These are phyloP conservation scores for Pimpla rufipes DNA, from an alignment of 2,888 invertebrate genomes.

Conservation along the genomic window DNA sequence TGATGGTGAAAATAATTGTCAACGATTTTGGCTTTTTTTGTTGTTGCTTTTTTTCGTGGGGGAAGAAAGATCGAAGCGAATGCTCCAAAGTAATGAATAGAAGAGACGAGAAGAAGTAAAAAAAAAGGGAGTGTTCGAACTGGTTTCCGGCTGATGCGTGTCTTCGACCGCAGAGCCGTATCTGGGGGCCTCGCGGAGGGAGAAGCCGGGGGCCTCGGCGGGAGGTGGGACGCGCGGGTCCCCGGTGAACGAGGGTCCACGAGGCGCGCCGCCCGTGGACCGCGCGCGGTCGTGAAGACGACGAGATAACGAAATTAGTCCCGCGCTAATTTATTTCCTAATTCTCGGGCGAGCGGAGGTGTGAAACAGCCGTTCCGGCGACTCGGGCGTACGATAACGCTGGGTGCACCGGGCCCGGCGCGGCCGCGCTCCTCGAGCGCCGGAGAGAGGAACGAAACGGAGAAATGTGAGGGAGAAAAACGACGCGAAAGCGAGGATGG, in stretches of 20 bases:
- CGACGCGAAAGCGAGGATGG: conserved; percentile 60
- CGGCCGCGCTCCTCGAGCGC: conserved; percentile 46
- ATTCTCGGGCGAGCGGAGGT: conserved; percentile 84
- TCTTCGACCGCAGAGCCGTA: conserved; percentile 19
- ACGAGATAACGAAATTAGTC: conserved; percentile 84
- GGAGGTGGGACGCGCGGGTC: too few species aligned
- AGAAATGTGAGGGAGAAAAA: conserved; percentile 59
- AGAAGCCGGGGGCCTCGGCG: too few species aligned
- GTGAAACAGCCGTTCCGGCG: conserved; percentile 83
- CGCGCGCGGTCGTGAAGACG: conserved; percentile 70
- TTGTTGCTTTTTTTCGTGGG: background rate
- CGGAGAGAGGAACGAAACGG: conserved; percentile 48
- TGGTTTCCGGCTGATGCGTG: conserved; percentile 41
- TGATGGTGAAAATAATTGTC: background rate
- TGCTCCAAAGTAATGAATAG: background rate
- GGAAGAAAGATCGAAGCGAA: too few species aligned
- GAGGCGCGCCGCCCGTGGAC: conserved; percentile 1
- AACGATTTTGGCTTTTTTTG: too few species aligned
- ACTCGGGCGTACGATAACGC: conserved; percentile 82
- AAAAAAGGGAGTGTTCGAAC: conserved; percentile 35
- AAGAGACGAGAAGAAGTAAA: background rate
- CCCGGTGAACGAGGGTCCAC: conserved; percentile 45
- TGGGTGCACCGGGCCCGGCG: conserved; percentile 56
- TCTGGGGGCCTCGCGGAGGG: conserved; percentile 22
- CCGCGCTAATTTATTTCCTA: conserved; percentile 85